Evolutionary conservation across 2,888 invertebrate genomes (phyloP), one percentile per base, ranked within the genome.

Genomic region (Aricia artaxerxes): DNA sequence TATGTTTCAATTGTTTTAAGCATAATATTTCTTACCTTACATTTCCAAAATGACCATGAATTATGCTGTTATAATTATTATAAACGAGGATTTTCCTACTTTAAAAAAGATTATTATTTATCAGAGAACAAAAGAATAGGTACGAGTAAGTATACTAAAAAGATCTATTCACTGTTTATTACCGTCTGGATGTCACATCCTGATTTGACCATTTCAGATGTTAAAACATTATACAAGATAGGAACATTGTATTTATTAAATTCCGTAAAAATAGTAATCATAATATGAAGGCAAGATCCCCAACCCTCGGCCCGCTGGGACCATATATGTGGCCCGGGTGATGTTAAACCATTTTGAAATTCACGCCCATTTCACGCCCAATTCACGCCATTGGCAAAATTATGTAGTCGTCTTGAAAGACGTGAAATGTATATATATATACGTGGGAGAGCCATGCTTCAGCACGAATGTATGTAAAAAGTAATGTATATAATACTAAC

Each of bases 1-100:
- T 44, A 75, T 2, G 24, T 49, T 75, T 24, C 49, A 9, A 44
- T 75, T 38, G 69, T 69, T 69, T 69, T 13, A 69, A 38, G 13
- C 64, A 69, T 35, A 11, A 69, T 35, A 31, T 35, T 69, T 38
- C 35, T 69, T 69, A 64, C 64, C 64, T 9, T 64, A 64, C 31
- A 69, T 38, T 69, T 69, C 16, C 35, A 35, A 69, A 38, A 69
- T 38, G 69, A 38, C 69, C 69, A 38, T 69, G 35, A 69, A 69
- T 5, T 13, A 38, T 13, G 13, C 13, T 69, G 69, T 69, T 13
- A 69, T 13, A 35, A 69, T 69, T 69, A 35, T 35, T 69, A 35
- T 64, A 35, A 35, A 69, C 69, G 9, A 69, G 35, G 5, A 38
- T 69, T 11, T 69, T 69, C 35, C 35, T 64, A 24, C 3, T 61